A percentile compares a stretch with the other conserved stretches of the same genome.
phyloP scores from a whole-genome alignment of 2,113 vertebrate genomes.

The Syrrhaptes paradoxus region DNA sequence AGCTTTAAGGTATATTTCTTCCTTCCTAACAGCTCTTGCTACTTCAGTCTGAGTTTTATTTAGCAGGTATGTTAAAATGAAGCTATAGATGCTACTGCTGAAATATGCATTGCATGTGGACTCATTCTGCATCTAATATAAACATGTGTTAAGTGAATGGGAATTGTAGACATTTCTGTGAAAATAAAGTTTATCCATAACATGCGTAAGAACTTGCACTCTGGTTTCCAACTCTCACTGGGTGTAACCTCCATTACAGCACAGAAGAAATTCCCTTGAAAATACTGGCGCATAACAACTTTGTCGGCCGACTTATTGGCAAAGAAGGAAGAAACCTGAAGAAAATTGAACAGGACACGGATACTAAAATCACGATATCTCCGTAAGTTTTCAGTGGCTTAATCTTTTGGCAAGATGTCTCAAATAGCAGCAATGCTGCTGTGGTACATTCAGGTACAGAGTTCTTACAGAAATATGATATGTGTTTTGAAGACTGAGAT shows the following conservation, averaged over 20 bases:
- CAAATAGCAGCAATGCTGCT: not conserved
- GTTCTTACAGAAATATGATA: not conserved
- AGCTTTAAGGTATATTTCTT: not conserved
- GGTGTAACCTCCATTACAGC: conserved; percentile 71
- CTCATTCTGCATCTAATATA: not conserved
- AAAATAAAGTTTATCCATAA: not conserved
- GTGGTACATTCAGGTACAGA: not conserved
- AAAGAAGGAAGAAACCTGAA: conserved; percentile 98
- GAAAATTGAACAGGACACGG: conserved; percentile 97
- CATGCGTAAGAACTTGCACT: not conserved
- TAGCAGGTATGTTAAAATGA: not conserved
- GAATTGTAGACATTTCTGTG: not conserved
- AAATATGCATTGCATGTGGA: not conserved
- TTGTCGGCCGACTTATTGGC: conserved; percentile 95
- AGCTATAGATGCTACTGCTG: not conserved
- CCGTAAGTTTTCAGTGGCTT: conserved; percentile 81
- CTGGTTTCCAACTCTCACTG: not conserved
- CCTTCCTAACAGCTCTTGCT: not conserved
- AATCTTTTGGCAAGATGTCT: not conserved
- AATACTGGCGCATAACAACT: conserved; percentile 98
- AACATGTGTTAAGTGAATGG: not conserved
- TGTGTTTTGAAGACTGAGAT: not conserved
- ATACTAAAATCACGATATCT: conserved; percentile 98
- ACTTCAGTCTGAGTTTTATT: not conserved
- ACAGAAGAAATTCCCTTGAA: conserved; percentile 98